Percentiles rank a stretch among this genome's conserved stretches.
Evolutionary conservation across 2,113 vertebrate species (phyloP).

Genomic region (Daboia siamensis): DNA sequence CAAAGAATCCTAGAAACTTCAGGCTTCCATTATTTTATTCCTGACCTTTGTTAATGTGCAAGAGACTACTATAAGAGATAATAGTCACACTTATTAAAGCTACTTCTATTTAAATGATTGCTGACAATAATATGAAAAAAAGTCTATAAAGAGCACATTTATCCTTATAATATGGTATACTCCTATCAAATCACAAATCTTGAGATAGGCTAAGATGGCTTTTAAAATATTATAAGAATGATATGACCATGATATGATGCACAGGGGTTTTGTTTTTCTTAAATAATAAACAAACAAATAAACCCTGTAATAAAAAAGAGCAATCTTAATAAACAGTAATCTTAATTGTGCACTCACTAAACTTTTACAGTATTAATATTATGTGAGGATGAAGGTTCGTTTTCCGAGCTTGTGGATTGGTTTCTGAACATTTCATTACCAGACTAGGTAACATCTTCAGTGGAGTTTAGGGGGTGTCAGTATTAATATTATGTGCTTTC

Average conservation of each 20-base stretch:
- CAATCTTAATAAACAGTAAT: too few species aligned
- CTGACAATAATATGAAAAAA: conserved; percentile 58
- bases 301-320: too few species aligned
- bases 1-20: conserved; percentile 66
- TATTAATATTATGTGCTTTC: background rate
- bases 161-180: conserved; percentile 35
- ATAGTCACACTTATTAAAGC: conserved; percentile 50
- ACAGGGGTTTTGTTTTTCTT: too few species aligned
- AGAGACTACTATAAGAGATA: conserved; percentile 49
- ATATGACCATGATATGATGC: background rate
- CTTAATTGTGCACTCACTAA: too few species aligned
- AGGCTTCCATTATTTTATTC: conserved; percentile 56
- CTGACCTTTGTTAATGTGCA: conserved; percentile 63
- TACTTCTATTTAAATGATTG: conserved; percentile 49
- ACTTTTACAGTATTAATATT: too few species aligned
- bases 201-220: background rate
- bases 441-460: background rate
- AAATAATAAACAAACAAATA: too few species aligned
- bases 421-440: background rate
- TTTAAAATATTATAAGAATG: background rate
- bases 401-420: background rate
- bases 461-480: background rate
- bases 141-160: conserved; percentile 35
- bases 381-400: background rate
- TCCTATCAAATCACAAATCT: conserved; percentile 36